Percentiles rank a stretch among this genome's conserved stretches.
Conservation (phyloP, 2,888 invertebrate species). For the Coelogynopora nodosa region DNA sequence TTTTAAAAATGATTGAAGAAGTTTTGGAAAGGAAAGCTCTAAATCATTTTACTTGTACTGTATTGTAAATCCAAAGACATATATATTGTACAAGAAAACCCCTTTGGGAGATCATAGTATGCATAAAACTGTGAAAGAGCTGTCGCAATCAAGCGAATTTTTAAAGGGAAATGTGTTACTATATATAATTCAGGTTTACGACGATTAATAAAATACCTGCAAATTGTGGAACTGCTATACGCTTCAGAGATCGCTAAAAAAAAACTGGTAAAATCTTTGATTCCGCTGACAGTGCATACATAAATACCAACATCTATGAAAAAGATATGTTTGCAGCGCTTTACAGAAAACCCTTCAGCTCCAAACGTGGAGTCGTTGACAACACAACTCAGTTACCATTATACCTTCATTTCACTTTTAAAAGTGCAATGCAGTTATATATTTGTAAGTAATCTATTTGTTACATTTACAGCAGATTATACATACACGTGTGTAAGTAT, state of each 20-base stretch:
- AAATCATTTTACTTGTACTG: conserved; percentile 2
- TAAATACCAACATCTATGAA: neutral
- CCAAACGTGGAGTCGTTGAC: neutral
- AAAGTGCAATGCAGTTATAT: neutral
- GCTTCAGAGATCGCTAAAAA: conserved; percentile 4
- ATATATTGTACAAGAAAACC: neutral
- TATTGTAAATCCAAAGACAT: neutral
- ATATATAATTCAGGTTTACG: conserved; percentile 1
- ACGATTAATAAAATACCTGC: neutral
- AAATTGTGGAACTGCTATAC: neutral
- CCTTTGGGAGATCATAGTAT: neutral
- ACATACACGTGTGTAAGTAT: neutral
- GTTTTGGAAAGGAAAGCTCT: neutral
- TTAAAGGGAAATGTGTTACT: neutral
- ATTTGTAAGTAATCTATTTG: neutral
- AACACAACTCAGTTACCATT: neutral
- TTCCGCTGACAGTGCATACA: neutral
- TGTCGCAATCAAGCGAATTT: neutral
- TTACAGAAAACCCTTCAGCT: neutral
- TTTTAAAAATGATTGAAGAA: neutral
- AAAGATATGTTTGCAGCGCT: neutral
- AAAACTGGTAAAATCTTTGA: neutral
- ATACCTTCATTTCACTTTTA: neutral
- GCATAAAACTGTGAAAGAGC: neutral
- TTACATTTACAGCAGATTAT: neutral